A percentile compares a stretch with the other conserved stretches of the same genome.
Conservation (phyloP, 2,113 vertebrate species). For the Bambusicola thoracicus region DNA sequence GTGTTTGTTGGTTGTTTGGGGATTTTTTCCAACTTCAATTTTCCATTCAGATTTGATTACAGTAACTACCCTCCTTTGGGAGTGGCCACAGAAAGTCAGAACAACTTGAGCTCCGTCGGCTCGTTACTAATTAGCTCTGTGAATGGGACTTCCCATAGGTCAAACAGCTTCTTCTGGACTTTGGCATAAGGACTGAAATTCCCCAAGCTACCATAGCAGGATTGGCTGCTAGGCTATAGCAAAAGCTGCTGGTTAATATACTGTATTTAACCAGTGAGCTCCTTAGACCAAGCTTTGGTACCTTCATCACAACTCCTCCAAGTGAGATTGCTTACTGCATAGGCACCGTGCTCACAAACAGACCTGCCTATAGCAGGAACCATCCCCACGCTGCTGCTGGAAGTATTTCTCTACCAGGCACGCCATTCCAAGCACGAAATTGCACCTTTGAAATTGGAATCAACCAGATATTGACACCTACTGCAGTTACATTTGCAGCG, state of each 20-base stretch:
- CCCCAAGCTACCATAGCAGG: background rate
- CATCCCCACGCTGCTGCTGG: background rate
- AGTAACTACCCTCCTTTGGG: background rate
- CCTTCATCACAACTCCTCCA: background rate
- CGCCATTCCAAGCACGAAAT: background rate
- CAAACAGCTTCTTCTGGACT: constrained; percentile 7
- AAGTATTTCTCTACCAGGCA: background rate
- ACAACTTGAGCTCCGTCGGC: background rate
- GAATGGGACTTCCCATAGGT: background rate
- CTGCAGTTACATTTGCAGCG: background rate
- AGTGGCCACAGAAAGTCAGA: background rate
- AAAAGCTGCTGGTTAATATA: background rate
- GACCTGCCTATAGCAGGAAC: background rate
- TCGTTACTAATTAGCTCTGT: constrained; percentile 21
- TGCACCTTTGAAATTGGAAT: background rate
- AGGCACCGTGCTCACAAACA: background rate
- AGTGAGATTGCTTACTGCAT: background rate
- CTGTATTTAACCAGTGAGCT: background rate
- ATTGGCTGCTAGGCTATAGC: background rate
- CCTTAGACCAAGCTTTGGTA: background rate
- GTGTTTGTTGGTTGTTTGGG: background rate
- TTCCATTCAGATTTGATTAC: constrained; percentile 20
- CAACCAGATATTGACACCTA: background rate
- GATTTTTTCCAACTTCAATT: background rate
- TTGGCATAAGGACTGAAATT: background rate